Evolutionary conservation across 2,797 vertebrate genomes (phyloP).

Genomic region (Melanotaenia pygmaea): DNA sequence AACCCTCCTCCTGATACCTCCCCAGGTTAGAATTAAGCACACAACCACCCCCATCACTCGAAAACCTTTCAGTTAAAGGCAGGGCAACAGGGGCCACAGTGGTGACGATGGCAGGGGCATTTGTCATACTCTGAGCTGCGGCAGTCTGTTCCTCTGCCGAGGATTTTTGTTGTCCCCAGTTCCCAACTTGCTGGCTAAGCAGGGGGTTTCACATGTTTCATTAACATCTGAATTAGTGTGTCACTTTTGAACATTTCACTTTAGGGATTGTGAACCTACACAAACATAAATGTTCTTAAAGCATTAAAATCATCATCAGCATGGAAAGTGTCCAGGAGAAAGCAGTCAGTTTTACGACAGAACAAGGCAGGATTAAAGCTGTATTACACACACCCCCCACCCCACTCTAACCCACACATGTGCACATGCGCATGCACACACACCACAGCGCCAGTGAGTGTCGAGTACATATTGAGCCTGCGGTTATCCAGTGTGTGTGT

Average conservation of each 20-base stretch:
- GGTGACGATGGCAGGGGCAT: conserved; percentile 77
- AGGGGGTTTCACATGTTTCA: conserved; percentile 85
- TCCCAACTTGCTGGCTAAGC: conserved; percentile 88
- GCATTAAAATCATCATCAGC: conserved; percentile 23
- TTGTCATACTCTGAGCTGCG: conserved; percentile 84
- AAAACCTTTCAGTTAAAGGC: conserved; percentile 51
- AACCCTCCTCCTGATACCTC: conserved; percentile 67
- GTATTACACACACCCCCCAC: conserved; percentile 12
- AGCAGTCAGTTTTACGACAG: conserved; percentile 31
- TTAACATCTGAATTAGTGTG: conserved; percentile 86
- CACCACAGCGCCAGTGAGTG: conserved; percentile 23
- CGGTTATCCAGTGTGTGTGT: conserved; percentile 43
- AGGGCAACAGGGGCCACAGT: conserved; percentile 63
- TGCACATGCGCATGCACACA: background rate
- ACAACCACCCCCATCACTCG: conserved; percentile 23
- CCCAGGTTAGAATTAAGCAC: conserved; percentile 59
- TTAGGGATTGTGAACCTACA: conserved; percentile 2
- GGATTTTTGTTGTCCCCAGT: conserved; percentile 84
- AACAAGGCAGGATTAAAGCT: conserved; percentile 31
- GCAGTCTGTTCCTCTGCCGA: conserved; percentile 83
- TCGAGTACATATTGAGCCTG: conserved; percentile 45
- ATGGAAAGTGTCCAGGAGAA: conserved; percentile 17
- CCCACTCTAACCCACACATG: background rate
- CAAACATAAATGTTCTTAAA: background rate
- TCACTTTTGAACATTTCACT: conserved; percentile 69